phyloP scores from a whole-genome alignment of 2,888 invertebrate genomes.

The Agrochola litura region DNA sequence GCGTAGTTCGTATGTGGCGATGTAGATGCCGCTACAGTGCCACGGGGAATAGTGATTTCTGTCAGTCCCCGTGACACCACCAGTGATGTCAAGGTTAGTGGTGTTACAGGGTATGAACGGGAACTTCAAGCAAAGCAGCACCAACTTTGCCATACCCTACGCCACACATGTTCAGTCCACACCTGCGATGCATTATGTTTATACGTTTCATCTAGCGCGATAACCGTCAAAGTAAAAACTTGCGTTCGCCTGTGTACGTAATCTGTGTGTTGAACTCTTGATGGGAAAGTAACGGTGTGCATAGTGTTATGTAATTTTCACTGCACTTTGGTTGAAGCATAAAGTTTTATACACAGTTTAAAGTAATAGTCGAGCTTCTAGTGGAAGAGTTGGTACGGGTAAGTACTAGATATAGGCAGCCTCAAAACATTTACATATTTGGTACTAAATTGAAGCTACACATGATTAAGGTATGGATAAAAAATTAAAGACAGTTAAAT shows the following conservation, averaged over 20 bases:
- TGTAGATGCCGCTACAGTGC: too few relatives aligned
- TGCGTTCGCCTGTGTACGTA: constrained; percentile 47
- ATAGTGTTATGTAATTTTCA: constrained; percentile 25
- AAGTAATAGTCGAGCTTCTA: neutral
- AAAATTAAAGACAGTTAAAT: too few relatives aligned
- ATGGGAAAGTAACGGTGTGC: constrained; percentile 21
- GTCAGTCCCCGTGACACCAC: neutral
- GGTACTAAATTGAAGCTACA: too few relatives aligned
- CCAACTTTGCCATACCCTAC: constrained; percentile 47
- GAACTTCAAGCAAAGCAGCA: constrained; percentile 45
- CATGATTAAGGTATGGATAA: too few relatives aligned
- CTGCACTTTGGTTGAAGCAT: constrained; percentile 10
- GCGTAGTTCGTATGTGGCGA: too few relatives aligned
- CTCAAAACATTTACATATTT: neutral
- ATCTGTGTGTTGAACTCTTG: constrained; percentile 35
- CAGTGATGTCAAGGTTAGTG: neutral
- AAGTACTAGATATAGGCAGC: neutral
- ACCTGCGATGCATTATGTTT: constrained; percentile 56
- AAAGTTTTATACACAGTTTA: constrained; percentile 21
- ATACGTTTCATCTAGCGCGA: constrained; percentile 56
- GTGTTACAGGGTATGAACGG: neutral
- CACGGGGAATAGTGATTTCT: neutral
- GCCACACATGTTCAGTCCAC: constrained; percentile 44
- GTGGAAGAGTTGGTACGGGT: neutral
- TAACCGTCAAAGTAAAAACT: constrained; percentile 55